A percentile compares a stretch with the other conserved stretches of the same genome.
Conservation (phyloP, 2,888 invertebrate genomes). For the Drosophila prostipennis region DNA sequence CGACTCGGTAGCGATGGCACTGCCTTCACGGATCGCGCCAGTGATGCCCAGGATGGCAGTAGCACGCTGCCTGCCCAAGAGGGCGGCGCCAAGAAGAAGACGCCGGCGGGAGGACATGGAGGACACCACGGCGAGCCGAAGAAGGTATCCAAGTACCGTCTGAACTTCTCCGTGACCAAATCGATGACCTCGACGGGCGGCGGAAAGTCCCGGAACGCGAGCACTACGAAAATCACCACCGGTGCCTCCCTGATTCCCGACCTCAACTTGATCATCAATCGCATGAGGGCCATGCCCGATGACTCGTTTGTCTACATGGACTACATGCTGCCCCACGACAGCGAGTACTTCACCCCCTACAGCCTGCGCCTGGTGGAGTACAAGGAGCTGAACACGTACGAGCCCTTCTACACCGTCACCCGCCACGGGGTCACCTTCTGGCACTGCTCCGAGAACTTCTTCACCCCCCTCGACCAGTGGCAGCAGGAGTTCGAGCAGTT, state of each 20-base stretch:
- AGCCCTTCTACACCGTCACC: constrained; percentile 92
- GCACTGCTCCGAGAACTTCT: constrained; percentile 89
- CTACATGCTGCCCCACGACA: constrained; percentile 89
- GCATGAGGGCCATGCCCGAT: constrained; percentile 86
- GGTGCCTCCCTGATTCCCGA: constrained; percentile 82
- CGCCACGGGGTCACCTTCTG: constrained; percentile 92
- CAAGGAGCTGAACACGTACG: constrained; percentile 87
- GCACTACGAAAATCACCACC: constrained; percentile 52
- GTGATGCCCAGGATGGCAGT: constrained; percentile 4
- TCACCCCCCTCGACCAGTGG: constrained; percentile 91
- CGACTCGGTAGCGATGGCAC: constrained; percentile 14
- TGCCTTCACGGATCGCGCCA: background rate
- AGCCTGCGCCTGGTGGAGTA: constrained; percentile 91
- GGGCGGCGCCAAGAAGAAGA: background rate
- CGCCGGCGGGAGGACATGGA: background rate
- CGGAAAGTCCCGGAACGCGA: constrained; percentile 10
- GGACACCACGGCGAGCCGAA: background rate
- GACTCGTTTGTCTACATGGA: constrained; percentile 90
- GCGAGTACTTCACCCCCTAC: constrained; percentile 90
- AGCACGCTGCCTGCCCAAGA: background rate
- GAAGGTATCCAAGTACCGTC: background rate
- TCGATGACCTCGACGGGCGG: background rate
- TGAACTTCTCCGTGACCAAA: constrained; percentile 6
- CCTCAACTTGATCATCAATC: constrained; percentile 79
- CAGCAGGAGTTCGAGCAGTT: constrained; percentile 93